Evolutionary conservation across 2,113 vertebrate species (phyloP).

Genomic region (Oncorhynchus gorbuscha): DNA sequence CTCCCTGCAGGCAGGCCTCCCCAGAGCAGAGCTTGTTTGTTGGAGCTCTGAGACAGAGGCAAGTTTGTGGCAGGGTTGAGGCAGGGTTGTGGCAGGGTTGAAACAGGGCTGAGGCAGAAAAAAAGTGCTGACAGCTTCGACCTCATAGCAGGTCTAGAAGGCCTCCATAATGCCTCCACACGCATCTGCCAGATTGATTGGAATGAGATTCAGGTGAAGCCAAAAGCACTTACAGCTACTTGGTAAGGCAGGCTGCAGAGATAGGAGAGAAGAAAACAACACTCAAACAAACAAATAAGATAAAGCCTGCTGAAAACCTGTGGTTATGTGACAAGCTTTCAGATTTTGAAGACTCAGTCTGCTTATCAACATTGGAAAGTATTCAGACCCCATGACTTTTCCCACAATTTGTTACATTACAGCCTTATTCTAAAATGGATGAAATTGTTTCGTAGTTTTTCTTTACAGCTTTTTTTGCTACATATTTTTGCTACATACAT

Average conservation of each 20-base stretch:
- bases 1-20: conserved; percentile 59
- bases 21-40: conserved; percentile 48
- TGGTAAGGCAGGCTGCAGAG: conserved; percentile 15
- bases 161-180: conserved; percentile 14
- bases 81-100: too few relatives aligned
- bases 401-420: too few relatives aligned
- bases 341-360: background rate
- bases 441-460: too few relatives aligned
- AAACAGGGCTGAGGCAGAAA: conserved; percentile 3
- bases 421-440: too few relatives aligned
- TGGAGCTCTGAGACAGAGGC: conserved; percentile 36
- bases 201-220: conserved; percentile 11
- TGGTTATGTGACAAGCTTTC: background rate
- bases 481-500: too few relatives aligned
- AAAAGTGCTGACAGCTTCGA: conserved; percentile 65
- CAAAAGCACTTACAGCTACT: conserved; percentile 28
- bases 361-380: background rate
- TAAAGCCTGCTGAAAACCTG: conserved; percentile 2
- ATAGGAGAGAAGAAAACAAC: background rate
- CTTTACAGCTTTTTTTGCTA: too few relatives aligned
- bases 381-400: too few relatives aligned
- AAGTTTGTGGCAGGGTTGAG: conserved; percentile 32
- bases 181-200: conserved; percentile 39
- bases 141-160: conserved; percentile 32
- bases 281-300: conserved; percentile 11